phyloP scores from a whole-genome alignment of 2,113 vertebrate species.

The Lampris megalopsis region DNA sequence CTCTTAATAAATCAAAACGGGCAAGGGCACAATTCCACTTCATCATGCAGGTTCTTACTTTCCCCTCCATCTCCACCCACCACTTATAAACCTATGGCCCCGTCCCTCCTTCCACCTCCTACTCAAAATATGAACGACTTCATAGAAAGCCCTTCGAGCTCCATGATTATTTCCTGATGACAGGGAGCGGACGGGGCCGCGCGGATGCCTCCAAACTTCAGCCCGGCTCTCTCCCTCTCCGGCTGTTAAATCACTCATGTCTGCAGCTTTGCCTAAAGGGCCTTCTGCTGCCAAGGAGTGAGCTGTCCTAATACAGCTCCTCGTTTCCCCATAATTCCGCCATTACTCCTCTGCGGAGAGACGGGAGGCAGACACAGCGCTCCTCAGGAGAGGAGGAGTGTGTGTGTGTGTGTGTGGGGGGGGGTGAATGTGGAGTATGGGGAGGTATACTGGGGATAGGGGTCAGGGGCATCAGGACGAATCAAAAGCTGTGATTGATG shows the following conservation, averaged over 20 bases:
- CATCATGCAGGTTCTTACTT: conserved; percentile 31
- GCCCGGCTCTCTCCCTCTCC: conserved; percentile 10
- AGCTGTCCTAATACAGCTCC: neutral
- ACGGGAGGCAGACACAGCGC: neutral
- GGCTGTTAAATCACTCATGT: conserved; percentile 3
- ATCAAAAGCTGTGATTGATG: conserved; percentile 25
- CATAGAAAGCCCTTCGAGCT: conserved; percentile 41
- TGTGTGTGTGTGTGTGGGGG: no score
- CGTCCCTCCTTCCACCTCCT: conserved; percentile 35
- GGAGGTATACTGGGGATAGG: neutral
- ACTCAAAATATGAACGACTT: conserved; percentile 37
- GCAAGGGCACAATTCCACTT: conserved; percentile 35
- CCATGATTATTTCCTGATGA: conserved; percentile 49
- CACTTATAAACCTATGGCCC: conserved; percentile 20
- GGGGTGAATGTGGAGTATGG: neutral
- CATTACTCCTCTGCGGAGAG: conserved; percentile 5
- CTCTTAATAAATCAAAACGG: conserved; percentile 32
- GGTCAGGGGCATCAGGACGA: conserved; percentile 16
- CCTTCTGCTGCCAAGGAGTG: neutral
- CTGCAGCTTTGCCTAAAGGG: neutral
- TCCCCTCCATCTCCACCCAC: conserved; percentile 1
- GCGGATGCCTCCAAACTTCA: conserved; percentile 13
- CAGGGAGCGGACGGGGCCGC: neutral
- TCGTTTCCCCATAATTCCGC: neutral
- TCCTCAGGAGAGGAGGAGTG: neutral